These are phyloP conservation scores for Notoglanidium macrostoma DNA, from an alignment of 2,797 vertebrate genomes.

Conservation along the genomic window DNA sequence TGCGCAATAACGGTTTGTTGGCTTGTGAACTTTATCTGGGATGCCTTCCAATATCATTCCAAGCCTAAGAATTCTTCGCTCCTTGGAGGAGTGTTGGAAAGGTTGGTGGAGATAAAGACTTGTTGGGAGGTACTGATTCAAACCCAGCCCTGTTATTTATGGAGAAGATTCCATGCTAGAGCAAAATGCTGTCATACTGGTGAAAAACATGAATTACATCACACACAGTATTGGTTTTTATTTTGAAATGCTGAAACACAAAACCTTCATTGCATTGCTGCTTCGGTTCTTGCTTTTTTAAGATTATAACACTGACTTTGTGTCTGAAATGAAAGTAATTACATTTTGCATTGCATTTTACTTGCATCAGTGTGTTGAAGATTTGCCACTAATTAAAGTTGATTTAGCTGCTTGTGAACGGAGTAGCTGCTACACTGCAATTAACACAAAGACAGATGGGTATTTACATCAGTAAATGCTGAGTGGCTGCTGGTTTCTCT, in stretches of 20 bases:
- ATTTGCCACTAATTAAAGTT: neutral
- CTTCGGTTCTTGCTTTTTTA: neutral
- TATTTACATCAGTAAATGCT: neutral
- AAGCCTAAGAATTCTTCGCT: neutral
- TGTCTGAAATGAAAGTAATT: neutral
- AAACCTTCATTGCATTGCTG: neutral
- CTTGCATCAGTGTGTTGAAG: neutral
- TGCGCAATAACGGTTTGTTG: neutral
- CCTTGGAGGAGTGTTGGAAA: neutral
- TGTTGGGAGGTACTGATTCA: constrained; percentile 1
- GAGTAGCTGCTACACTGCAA: neutral
- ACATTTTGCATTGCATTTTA: neutral
- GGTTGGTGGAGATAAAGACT: neutral
- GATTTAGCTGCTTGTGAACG: neutral
- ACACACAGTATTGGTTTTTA: neutral
- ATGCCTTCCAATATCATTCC: neutral
- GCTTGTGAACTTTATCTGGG: constrained; percentile 8
- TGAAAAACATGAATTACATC: neutral
- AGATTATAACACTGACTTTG: neutral
- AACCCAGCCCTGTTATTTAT: neutral
- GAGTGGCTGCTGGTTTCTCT: neutral
- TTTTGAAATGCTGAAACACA: neutral
- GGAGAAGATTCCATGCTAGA: neutral
- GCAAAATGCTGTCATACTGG: neutral
- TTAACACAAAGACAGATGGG: constrained; percentile 10